phyloP scores from a whole-genome alignment of 1,140 invertebrate genomes.

The Zophobas atratus region DNA sequence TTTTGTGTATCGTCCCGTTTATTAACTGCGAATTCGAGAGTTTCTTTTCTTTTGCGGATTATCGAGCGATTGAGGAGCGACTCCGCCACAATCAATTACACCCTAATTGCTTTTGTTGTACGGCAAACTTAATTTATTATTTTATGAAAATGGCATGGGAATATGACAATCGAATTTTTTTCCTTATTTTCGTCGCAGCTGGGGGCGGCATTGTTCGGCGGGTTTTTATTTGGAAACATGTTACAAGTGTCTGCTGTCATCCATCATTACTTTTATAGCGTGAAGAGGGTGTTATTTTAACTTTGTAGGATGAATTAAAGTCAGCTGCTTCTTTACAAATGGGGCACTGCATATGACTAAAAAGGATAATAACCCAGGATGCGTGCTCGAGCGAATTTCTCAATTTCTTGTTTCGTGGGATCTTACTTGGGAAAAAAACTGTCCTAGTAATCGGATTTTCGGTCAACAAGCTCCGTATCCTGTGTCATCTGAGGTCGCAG shows the following conservation, averaged over 20 bases:
- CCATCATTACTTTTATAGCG: neutral
- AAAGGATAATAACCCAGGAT: too few species aligned
- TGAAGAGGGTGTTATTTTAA: too few species aligned
- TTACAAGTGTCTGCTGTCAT: neutral
- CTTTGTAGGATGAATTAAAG: too few species aligned
- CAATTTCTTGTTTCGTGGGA: too few species aligned
- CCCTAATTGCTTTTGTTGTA: slow-evolving; percentile 22
- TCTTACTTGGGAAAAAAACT: too few species aligned
- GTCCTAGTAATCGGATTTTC: too few species aligned
- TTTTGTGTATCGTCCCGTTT: slow-evolving; percentile 6
- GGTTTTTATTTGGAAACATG: neutral
- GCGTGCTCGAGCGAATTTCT: too few species aligned
- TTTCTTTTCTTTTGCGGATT: slow-evolving; percentile 5
- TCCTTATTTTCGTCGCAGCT: neutral
- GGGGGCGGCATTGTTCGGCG: neutral
- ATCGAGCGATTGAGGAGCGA: neutral
- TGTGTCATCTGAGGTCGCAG: neutral
- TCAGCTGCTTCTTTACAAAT: too few species aligned
- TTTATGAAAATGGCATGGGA: neutral
- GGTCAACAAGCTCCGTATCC: neutral
- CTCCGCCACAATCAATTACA: slow-evolving; percentile 8
- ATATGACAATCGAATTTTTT: slow-evolving; percentile 6
- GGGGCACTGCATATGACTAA: too few species aligned
- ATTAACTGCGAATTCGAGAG: neutral
- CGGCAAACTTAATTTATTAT: slow-evolving; percentile 5